Percentiles rank a stretch among this genome's conserved stretches.
phyloP scores from a whole-genome alignment of 2,888 invertebrate species.

The Nematopogon swammerdamellus region DNA sequence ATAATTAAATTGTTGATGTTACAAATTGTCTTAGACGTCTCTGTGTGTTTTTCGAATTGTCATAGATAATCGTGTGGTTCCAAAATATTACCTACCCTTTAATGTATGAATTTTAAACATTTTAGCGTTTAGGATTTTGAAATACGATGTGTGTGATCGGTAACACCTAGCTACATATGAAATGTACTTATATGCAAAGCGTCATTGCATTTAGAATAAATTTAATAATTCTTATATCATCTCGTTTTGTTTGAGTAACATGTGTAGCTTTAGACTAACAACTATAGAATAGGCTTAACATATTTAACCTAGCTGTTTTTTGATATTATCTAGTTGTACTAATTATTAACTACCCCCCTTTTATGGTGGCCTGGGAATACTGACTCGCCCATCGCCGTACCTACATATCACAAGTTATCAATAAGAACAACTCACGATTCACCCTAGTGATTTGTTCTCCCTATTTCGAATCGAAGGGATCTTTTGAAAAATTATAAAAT shows the following conservation, averaged over 20 bases:
- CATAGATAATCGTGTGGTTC: neutral
- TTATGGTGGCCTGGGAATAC: neutral
- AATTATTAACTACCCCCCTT: neutral
- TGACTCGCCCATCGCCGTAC: too few species aligned
- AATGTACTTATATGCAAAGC: neutral
- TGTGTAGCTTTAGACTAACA: slow-evolving; percentile 55
- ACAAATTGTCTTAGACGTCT: neutral
- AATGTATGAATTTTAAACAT: neutral
- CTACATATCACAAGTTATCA: too few species aligned
- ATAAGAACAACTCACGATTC: too few species aligned
- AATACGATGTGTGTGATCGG: neutral
- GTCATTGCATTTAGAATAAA: neutral
- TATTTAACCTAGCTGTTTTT: neutral
- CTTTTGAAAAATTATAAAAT: too few species aligned
- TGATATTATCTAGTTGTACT: neutral
- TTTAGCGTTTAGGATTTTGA: neutral
- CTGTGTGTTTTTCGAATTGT: neutral
- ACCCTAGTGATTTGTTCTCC: too few species aligned
- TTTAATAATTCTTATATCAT: neutral
- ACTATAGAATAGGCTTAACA: slow-evolving; percentile 38
- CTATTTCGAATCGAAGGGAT: too few species aligned
- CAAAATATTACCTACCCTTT: neutral
- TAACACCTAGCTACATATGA: neutral
- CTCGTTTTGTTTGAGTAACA: slow-evolving; percentile 55
- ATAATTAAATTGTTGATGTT: neutral